A percentile compares a stretch with the other conserved stretches of the same genome.
These are phyloP conservation scores for Tokudaia muenninki DNA, from an alignment of 2,797 vertebrate species.

Conservation along the genomic window DNA sequence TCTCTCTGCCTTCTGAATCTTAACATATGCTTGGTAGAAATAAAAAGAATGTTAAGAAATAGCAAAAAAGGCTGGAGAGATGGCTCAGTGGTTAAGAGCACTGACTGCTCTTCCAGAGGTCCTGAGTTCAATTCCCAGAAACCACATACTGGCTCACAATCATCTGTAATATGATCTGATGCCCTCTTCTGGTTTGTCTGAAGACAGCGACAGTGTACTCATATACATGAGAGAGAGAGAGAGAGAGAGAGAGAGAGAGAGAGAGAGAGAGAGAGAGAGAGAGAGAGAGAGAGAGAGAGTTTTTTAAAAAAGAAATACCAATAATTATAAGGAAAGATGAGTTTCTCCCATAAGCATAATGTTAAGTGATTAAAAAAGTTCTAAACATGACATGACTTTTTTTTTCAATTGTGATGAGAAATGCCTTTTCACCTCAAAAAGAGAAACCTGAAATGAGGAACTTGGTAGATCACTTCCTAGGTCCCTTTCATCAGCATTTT, in stretches of 20 bases:
- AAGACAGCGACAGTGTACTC: too few relatives aligned
- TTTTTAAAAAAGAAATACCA: neutral
- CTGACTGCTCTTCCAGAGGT: too few relatives aligned
- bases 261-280: too few relatives aligned
- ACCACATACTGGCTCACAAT: too few relatives aligned
- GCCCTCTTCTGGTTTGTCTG: too few relatives aligned
- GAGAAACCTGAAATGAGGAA: slow-evolving; percentile 35
- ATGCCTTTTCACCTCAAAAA: slow-evolving; percentile 48
- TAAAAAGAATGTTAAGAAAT: slow-evolving; percentile 25
- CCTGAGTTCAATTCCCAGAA: too few relatives aligned
- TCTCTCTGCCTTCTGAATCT: neutral
- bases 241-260: too few relatives aligned
- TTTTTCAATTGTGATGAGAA: slow-evolving; percentile 14
- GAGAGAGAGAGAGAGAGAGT: too few relatives aligned
- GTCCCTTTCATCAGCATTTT: slow-evolving; percentile 45
- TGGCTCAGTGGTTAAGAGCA: too few relatives aligned
- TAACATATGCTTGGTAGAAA: slow-evolving; percentile 36
- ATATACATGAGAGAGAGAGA: too few relatives aligned
- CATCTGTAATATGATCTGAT: too few relatives aligned
- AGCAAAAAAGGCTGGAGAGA: neutral
- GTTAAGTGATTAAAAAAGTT: slow-evolving; percentile 24
- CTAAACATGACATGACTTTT: slow-evolving; percentile 27
- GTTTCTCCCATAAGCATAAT: slow-evolving; percentile 45
- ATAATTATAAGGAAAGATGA: slow-evolving; percentile 12
- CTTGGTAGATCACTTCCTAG: slow-evolving; percentile 32